Base-by-base conservation (phyloP, 2,888 invertebrate genomes). In the Lathronympha strigana region DNA sequence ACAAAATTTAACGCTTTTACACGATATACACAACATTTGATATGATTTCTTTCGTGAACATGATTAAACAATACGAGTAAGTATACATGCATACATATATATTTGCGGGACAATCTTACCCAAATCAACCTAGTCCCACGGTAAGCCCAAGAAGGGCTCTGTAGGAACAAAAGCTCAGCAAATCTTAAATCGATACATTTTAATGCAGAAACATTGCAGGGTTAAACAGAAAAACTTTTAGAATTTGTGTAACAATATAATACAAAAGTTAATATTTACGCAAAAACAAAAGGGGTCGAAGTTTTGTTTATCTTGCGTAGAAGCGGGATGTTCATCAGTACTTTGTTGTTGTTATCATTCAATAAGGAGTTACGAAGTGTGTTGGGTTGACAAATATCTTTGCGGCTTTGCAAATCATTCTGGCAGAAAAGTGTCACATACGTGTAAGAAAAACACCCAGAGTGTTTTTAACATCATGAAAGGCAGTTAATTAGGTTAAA, bases 271-370 rank as follows among this genome's bases (percentile, higher is more conserved):
- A 36, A 28, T 36, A 36, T 33, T 51, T 33, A 33, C 13, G 19
- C 19, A 21, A 36, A 21, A 36, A 21, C n/a, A 21, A 53, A 36
- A 19, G 21, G 11, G 19, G 13, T 8, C 13, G 36, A 36, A 53
- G 36, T 53, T 53, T 36, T 53, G 53, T 53, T n/a, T 53, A 53
- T 53, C 53, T 53, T 53, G 11, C 33, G 2, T 33, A 33, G 19
- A 51, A 38, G 23, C 38, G 25, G 15, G 31, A 43, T 61, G 51
- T 43, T 51, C 21, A 13, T 38, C 13, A 19, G 51, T 49, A 60
- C 38, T 60, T 53, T 17, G 31, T 53, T 61, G 31, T 53, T 53
- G 53, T 53, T 61, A 61, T 61, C 45, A 61, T 61, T 61, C 43
- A 61, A 61, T 43, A 53, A 53, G 17, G 23, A 31, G 43, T 53